Base-by-base conservation (phyloP, 2,113 vertebrate species). In the Gobiocypris rarus region DNA sequence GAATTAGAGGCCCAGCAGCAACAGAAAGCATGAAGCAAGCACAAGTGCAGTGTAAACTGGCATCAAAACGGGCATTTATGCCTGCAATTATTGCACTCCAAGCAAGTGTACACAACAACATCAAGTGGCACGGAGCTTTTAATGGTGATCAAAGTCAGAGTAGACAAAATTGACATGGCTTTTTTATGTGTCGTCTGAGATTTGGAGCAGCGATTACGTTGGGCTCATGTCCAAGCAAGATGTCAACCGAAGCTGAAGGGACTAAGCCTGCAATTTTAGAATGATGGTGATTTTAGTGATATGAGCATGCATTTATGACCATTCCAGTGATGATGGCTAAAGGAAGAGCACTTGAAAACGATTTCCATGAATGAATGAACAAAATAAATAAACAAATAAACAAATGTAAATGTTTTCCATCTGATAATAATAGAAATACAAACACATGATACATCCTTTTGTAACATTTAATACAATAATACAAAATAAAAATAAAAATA, bases 1-100 rank as follows among this genome's bases (percentile, higher is more conserved):
- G 88, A 87, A 90, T 81, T 67, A 84, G 74, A 69, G 67, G 58
- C 34, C 76, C 73, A 41, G 73, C 81, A 58, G 43, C 22, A 73
- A 82, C 83, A 87, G 89, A 86, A 90, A 88, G 80, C 43, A 48
- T 80, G 43, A 17, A 56, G 52, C 7, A 58, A 56, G 9, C 65
- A 41, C 73, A 77, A 58, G 58, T 31, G 43, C 26, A 28, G 52
- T 48, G 26, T 19, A 43, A n/a, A 76, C 83, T 86, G 67, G 74
- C 71, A 54, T 71, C 85, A 75, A 56, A 80, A 43, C 8, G 15
- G 2, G 24, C 74, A 2, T 69, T 69, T 75, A 77, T 67, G 74
- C 73, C 34, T 54, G 74, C 50, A 84, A 77, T 84, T 84, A 76
- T 50, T 75, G 58, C 82, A 83, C 82, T 76, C 58, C 41, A 83